phyloP scores from a whole-genome alignment of 2,888 invertebrate species.

The Orthonychiurus folsomi region DNA sequence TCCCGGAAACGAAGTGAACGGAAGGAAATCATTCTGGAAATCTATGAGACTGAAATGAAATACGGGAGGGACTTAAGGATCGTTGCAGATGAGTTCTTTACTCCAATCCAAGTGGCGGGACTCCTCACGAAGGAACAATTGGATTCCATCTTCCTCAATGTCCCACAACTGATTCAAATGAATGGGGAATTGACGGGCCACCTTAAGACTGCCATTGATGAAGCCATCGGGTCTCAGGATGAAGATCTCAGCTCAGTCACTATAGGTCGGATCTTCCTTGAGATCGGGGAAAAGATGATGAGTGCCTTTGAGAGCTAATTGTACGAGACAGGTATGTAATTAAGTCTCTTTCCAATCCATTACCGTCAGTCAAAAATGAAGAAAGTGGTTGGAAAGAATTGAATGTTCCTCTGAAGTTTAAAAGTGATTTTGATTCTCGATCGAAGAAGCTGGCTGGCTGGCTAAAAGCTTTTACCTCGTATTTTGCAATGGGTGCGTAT shows the following conservation, averaged over 20 bases:
- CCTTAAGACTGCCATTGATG: conserved; percentile 75
- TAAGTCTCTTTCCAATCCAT: background rate
- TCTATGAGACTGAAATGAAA: conserved; percentile 91
- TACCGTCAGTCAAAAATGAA: background rate
- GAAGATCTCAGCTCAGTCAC: conserved; percentile 77
- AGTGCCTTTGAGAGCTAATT: conserved; percentile 91
- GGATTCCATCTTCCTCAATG: conserved; percentile 83
- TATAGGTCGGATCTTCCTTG: conserved; percentile 80
- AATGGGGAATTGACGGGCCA: conserved; percentile 59
- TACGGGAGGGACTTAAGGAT: conserved; percentile 88
- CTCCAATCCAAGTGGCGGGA: conserved; percentile 87
- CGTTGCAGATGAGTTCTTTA: conserved; percentile 83
- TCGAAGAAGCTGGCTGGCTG: too few species aligned
- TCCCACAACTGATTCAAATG: conserved; percentile 81
- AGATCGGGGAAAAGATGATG: conserved; percentile 76
- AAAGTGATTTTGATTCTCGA: too few species aligned
- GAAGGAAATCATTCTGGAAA: conserved; percentile 88
- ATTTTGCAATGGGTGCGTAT: too few species aligned
- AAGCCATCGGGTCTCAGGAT: conserved; percentile 55
- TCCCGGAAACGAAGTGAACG: conserved; percentile 77
- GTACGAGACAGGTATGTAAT: conserved; percentile 61
- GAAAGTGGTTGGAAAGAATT: background rate
- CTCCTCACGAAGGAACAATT: conserved; percentile 83
- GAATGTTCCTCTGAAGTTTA: background rate
- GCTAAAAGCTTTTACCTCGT: too few species aligned